Percentiles rank a stretch among this genome's conserved stretches.
Conservation (phyloP, 92 coral and sea anemone genomes). For the Parazoanthus swiftii region DNA sequence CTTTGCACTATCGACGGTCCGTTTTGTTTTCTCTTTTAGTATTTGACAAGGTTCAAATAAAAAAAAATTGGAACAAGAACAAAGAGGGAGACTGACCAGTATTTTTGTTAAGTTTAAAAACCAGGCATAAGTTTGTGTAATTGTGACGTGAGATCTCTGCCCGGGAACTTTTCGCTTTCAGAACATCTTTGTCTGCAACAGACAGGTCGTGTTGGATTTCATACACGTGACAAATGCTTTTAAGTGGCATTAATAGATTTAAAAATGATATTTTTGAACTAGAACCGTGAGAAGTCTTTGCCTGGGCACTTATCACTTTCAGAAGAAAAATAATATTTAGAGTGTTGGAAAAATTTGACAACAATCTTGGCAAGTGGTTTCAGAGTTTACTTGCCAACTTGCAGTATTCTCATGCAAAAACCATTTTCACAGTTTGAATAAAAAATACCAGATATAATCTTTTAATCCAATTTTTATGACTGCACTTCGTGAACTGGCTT, state of each 20-base stretch:
- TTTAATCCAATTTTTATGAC: no score
- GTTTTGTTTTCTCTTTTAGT: background rate
- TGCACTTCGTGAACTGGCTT: no score
- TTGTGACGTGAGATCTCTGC: background rate
- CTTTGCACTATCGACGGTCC: background rate
- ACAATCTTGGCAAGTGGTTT: no score
- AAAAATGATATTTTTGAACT: background rate
- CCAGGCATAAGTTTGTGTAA: background rate
- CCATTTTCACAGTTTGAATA: no score
- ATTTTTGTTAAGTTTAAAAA: no score
- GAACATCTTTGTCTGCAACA: background rate
- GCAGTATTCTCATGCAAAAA: no score
- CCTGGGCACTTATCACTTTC: background rate
- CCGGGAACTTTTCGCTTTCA: background rate
- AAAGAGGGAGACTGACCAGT: background rate
- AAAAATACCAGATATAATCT: no score
- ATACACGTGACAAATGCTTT: background rate
- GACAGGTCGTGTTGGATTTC: constrained; percentile 1
- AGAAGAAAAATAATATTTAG: no score
- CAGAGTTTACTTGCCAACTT: no score
- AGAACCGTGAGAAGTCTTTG: background rate
- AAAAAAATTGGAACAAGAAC: background rate
- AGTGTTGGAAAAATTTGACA: no score
- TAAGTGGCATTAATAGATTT: background rate
- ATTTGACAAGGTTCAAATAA: no score